Percentiles rank a stretch among this genome's conserved stretches.
phyloP scores from a whole-genome alignment of 2,113 vertebrate genomes.

The Paramormyrops kingsleyae region DNA sequence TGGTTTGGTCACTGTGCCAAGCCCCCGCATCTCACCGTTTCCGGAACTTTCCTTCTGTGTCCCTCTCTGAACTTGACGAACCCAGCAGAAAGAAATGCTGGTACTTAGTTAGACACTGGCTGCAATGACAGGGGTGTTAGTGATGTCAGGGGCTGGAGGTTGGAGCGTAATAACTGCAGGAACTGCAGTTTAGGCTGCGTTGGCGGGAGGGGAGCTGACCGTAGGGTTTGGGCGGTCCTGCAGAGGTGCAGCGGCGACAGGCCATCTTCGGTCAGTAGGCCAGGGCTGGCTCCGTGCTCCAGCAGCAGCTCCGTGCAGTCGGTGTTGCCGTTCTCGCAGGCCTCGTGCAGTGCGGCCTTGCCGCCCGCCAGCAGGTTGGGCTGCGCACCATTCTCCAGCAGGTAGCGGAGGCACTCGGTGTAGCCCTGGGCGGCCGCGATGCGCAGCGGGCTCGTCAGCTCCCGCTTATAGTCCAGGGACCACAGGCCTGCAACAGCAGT shows the following conservation, averaged over 20 bases:
- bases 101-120: background rate
- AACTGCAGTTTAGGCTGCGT: background rate
- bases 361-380: constrained; percentile 56
- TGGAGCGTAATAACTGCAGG: background rate
- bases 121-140: background rate
- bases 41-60: background rate
- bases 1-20: background rate
- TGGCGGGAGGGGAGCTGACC: constrained; percentile 18
- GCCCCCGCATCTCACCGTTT: background rate
- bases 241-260: constrained; percentile 62
- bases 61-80: background rate
- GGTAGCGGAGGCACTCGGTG: constrained; percentile 48
- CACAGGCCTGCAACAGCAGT: constrained; percentile 56
- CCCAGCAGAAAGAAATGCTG: background rate
- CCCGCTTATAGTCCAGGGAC: constrained; percentile 63
- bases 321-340: constrained; percentile 50
- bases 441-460: constrained; percentile 62
- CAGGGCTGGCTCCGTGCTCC: constrained; percentile 56
- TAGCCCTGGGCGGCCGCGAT: constrained; percentile 58
- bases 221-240: constrained; percentile 35
- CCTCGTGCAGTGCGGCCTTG: constrained; percentile 55
- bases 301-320: constrained; percentile 59
- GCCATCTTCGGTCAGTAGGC: constrained; percentile 47
- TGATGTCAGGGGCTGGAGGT: background rate
- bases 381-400: constrained; percentile 48